Evolutionary conservation across 2,888 invertebrate species (phyloP).

Genomic region (Dorcus hopei): DNA sequence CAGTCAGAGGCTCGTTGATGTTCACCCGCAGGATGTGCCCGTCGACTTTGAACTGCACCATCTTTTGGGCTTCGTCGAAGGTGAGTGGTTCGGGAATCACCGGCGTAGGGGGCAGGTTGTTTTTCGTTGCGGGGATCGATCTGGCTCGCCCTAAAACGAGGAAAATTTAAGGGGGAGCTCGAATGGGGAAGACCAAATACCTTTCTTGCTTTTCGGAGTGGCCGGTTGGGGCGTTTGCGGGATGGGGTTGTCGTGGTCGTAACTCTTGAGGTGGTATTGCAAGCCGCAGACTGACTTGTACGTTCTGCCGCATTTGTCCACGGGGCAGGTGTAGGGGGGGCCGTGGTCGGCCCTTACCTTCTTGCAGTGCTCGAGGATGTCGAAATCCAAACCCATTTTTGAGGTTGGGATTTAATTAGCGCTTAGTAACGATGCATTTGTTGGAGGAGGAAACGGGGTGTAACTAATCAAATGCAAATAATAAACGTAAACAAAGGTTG

Average conservation of each 20-base stretch:
- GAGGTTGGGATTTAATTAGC: neutral
- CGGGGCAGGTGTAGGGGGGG: conserved; percentile 84
- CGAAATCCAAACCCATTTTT: conserved; percentile 78
- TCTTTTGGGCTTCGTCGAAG: conserved; percentile 80
- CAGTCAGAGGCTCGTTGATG: conserved; percentile 62
- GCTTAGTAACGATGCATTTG: too few species aligned
- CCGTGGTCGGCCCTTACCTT: conserved; percentile 75
- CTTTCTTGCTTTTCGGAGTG: conserved; percentile 63
- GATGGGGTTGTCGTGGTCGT: conserved; percentile 77
- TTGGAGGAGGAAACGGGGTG: too few species aligned
- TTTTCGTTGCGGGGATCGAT: conserved; percentile 7
- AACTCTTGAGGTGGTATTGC: conserved; percentile 81
- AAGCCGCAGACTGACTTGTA: conserved; percentile 85
- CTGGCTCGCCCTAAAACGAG: conserved; percentile 5
- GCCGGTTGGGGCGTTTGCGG: conserved; percentile 59
- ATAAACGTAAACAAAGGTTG: too few species aligned
- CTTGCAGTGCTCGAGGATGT: conserved; percentile 81
- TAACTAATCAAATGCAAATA: too few species aligned
- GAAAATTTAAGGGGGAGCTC: neutral
- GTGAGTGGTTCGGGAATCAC: conserved; percentile 69
- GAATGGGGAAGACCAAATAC: conserved; percentile 23
- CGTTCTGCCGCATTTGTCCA: conserved; percentile 78
- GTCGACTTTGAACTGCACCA: conserved; percentile 84
- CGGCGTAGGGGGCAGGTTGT: conserved; percentile 44
- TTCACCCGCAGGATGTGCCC: conserved; percentile 55